These are phyloP conservation scores for Koerneria pararmatus DNA, from an alignment of 2,888 invertebrate species.

Conservation along the genomic window DNA sequence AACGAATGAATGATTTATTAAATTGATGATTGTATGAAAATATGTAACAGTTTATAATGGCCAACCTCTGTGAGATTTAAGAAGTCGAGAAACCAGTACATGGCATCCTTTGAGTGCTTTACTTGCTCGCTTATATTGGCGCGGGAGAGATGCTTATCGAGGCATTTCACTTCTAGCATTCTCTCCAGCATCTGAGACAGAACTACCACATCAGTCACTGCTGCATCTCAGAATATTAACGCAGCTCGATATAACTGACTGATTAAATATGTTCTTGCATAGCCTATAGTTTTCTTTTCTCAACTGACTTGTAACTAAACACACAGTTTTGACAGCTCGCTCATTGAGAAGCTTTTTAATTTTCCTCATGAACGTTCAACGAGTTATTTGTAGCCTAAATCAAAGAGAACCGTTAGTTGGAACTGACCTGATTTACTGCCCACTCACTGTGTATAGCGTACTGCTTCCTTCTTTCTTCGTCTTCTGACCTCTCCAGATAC, in stretches of 20 bases:
- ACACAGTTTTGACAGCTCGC: too few relatives aligned
- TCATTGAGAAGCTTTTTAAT: too few relatives aligned
- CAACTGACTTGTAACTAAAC: too few relatives aligned
- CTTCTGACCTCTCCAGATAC: constrained; percentile 15
- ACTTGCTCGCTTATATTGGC: constrained; percentile 28
- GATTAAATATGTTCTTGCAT: neutral
- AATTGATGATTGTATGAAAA: too few relatives aligned
- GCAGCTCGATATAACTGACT: neutral
- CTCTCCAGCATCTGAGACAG: constrained; percentile 40
- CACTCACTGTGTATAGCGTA: constrained; percentile 13
- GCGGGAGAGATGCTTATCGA: constrained; percentile 29
- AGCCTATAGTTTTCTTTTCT: too few relatives aligned
- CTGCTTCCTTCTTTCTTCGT: constrained; percentile 3
- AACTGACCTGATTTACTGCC: constrained; percentile 21
- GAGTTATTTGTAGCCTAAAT: neutral
- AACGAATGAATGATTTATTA: too few relatives aligned
- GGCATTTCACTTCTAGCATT: constrained; percentile 48
- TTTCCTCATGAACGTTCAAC: too few relatives aligned
- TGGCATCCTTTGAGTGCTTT: constrained; percentile 47
- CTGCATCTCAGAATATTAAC: too few relatives aligned
- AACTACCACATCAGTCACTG: neutral
- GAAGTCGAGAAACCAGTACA: constrained; percentile 54
- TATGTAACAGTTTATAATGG: too few relatives aligned
- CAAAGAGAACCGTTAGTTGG: neutral
- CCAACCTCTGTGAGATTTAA: constrained; percentile 44